phyloP scores from a whole-genome alignment of 2,113 vertebrate genomes.

The Cathartes aura region DNA sequence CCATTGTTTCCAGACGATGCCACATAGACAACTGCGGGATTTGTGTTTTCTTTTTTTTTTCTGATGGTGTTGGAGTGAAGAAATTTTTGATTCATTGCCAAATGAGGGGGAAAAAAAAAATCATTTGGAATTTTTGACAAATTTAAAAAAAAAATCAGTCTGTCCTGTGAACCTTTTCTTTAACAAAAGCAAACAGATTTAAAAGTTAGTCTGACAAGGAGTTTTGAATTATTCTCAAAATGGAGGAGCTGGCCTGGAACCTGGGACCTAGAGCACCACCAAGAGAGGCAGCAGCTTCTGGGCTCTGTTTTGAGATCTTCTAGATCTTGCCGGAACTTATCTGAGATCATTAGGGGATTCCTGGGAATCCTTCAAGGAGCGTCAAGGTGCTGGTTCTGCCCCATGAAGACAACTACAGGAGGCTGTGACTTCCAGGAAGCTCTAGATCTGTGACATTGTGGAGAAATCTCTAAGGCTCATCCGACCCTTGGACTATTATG shows the following conservation, averaged over 20 bases:
- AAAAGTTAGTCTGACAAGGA: background rate
- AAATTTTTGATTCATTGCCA: background rate
- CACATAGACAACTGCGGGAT: rapidly evolving
- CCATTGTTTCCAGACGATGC: background rate
- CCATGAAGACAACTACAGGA: background rate
- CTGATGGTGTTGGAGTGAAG: background rate
- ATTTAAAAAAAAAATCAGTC: background rate
- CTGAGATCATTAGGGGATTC: background rate
- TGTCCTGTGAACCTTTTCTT: background rate
- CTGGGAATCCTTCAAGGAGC: background rate
- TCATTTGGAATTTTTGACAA: background rate
- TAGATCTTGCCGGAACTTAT: background rate
- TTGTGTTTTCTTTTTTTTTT: background rate
- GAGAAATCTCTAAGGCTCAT: background rate
- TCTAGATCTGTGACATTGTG: too few species aligned
- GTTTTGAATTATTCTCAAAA: background rate
- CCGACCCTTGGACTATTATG: background rate
- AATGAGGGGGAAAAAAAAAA: background rate
- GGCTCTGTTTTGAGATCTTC: background rate
- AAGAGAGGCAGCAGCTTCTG: background rate
- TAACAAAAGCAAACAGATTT: background rate
- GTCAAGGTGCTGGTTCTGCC: background rate
- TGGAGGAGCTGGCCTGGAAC: background rate
- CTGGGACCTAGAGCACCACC: background rate
- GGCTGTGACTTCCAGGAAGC: background rate